phyloP scores from a whole-genome alignment of 2,888 invertebrate species.

The Hymenopus coronatus region DNA sequence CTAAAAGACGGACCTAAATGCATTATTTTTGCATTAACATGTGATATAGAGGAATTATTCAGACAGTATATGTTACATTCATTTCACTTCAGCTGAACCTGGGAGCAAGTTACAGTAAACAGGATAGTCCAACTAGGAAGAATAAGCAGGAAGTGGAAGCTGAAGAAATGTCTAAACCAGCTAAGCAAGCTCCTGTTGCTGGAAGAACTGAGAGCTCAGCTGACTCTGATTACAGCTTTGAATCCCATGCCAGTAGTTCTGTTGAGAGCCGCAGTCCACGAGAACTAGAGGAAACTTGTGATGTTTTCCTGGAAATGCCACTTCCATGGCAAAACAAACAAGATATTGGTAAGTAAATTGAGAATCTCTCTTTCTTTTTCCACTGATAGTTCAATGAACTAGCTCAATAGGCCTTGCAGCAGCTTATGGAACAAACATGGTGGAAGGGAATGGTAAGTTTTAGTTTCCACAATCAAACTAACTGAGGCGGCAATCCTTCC shows the following conservation, averaged over 20 bases:
- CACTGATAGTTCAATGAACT: too few relatives aligned
- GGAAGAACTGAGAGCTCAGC: slow-evolving; percentile 31
- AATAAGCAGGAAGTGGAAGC: not conserved
- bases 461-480: too few relatives aligned
- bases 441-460: too few relatives aligned
- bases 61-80: too few relatives aligned
- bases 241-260: slow-evolving; percentile 33
- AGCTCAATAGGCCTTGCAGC: too few relatives aligned
- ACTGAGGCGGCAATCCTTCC: too few relatives aligned
- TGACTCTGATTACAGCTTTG: slow-evolving; percentile 35
- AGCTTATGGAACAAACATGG: too few relatives aligned
- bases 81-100: too few relatives aligned
- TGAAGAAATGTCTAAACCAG: not conserved
- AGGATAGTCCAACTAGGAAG: not conserved
- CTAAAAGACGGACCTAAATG: too few relatives aligned
- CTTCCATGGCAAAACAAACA: not conserved
- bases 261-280: slow-evolving; percentile 28
- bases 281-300: slow-evolving; percentile 29
- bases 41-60: not conserved
- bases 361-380: not conserved
- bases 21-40: too few relatives aligned
- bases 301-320: slow-evolving; percentile 24
- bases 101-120: too few relatives aligned
- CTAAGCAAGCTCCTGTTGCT: not conserved
- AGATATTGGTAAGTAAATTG: not conserved